Conservation (phyloP, 2,888 invertebrate species). For the Glyphotaelius pellucidus region DNA sequence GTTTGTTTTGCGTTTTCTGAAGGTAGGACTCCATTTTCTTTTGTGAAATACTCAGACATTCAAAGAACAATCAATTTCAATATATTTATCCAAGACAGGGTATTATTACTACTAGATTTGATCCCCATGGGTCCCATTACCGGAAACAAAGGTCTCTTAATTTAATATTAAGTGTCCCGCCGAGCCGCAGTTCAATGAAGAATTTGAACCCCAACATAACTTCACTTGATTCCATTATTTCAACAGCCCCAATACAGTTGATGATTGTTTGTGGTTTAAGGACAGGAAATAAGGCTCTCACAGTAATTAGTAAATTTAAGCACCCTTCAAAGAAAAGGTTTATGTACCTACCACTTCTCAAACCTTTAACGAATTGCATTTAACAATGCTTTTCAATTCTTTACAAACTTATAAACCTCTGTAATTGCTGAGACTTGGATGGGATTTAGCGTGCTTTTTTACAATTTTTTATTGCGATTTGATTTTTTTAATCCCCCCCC, state of each 20-base stretch:
- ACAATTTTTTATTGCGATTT: no score
- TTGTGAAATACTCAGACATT: neutral
- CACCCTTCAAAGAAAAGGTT: neutral
- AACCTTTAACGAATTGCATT: neutral
- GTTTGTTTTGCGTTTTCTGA: neutral
- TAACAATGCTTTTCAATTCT: neutral
- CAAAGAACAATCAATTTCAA: neutral
- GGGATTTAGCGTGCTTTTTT: neutral
- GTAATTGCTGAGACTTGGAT: neutral
- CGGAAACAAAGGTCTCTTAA: slow-evolving; percentile 2
- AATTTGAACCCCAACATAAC: neutral
- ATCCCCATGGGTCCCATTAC: slow-evolving; percentile 6
- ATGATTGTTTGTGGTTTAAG: neutral
- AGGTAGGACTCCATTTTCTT: neutral
- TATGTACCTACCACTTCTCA: neutral
- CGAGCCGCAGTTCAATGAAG: slow-evolving; percentile 10
- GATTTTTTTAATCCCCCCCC: no score
- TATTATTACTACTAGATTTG: neutral
- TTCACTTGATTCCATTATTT: slow-evolving; percentile 9
- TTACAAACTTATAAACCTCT: neutral
- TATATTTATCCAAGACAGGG: neutral
- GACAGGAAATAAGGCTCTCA: neutral
- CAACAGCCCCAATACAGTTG: neutral
- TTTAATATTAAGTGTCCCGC: neutral
- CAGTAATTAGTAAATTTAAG: neutral